These are phyloP conservation scores for Eulimnadia texana DNA, from an alignment of 1,140 invertebrate species.

Conservation along the genomic window DNA sequence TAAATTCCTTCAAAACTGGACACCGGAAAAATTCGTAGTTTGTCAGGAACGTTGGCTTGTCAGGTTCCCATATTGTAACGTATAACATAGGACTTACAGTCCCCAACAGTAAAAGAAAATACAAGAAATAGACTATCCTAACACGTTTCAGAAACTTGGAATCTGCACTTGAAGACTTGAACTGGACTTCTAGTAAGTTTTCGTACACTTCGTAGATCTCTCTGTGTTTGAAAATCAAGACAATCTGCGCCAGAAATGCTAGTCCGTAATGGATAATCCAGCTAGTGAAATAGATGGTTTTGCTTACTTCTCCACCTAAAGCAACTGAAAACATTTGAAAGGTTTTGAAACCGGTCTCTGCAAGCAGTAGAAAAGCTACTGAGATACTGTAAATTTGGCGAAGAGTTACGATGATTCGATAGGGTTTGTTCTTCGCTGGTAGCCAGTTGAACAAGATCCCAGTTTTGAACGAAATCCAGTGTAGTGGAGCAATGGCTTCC, in stretches of 20 bases:
- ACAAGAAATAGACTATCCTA: background rate
- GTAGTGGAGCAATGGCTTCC: background rate
- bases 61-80: background rate
- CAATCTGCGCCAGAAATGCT: background rate
- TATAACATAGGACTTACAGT: background rate
- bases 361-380: too few species aligned
- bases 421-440: background rate
- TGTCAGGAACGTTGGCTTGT: background rate
- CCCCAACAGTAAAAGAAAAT: background rate
- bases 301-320: too few species aligned
- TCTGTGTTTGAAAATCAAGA: background rate
- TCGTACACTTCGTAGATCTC: background rate
- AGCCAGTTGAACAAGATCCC: background rate
- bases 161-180: background rate
- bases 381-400: background rate
- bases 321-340: too few species aligned
- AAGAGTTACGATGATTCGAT: background rate
- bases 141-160: background rate
- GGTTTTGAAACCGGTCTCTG: background rate
- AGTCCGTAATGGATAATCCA: background rate
- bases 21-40: background rate
- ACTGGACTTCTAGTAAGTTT: background rate
- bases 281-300: background rate
- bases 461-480: background rate
- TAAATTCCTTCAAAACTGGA: background rate